Evolutionary conservation across 1,140 invertebrate genomes (phyloP), one percentile per base, ranked within the genome.

Genomic region (Ceratina japonica): DNA sequence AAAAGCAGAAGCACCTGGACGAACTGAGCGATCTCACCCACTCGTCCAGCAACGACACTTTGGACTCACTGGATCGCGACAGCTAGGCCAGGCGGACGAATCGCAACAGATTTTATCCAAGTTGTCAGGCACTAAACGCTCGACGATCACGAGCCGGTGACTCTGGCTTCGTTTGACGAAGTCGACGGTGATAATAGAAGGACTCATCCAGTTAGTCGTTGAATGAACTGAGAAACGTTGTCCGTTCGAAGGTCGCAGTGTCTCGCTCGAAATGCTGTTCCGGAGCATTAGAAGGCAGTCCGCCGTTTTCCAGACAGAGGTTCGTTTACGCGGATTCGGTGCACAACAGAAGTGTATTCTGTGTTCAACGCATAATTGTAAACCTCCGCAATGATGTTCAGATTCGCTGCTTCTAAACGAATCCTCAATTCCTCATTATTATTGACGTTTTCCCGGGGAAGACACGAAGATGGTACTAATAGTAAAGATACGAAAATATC

Each of bases 1-100:
- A 98, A 92, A 95, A 96, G 74, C 98, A 99, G 91, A 97, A 98
- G 88, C 96, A 97, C 83, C 93, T 98, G n/a, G 97, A 98, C 84
- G 97, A 98, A 87, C 92, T 97, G 49, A 96, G 96, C 72, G 97
- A 98, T 92, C 92, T 97, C 58, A 97, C 96, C 0, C 96, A 97
- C 89, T 97, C 96, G 1, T 96, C 95, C 59, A 97, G 96, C 52
- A 96, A 95, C 88, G 96, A 97, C 81, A 96, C 95, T 0, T 90
- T 97, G 8, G 96, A 97, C 85, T 96, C 96, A 3, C 87, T 97
- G 31, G 96, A 97, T 75, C 94, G 93, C 3, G 93, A 94, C 73
- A 94, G 93, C 77, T 94, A 93, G 86, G 75, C 69, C 13, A 20
- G 20, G 12, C 2, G 2, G 3, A 22, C 44, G n/a, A 52, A 27